Base-by-base conservation (phyloP, 2,113 vertebrate genomes). In the Mustelus asterias region DNA sequence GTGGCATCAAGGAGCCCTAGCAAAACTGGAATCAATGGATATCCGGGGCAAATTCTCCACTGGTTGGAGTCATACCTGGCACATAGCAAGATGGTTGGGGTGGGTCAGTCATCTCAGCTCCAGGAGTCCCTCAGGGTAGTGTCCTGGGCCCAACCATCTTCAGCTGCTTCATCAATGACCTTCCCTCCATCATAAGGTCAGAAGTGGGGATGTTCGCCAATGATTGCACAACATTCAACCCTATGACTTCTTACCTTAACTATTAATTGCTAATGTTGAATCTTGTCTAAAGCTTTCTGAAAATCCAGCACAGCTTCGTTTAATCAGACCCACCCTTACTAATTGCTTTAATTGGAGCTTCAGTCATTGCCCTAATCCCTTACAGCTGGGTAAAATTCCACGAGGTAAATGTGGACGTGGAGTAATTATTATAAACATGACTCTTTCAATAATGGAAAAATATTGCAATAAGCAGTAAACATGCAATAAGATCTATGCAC, bases 301-400 rank as follows among this genome's bases (percentile, higher is more conserved):
- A 92, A 60, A 63, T 63, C 88, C 58, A 63, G 29, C 29, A 13
- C 58, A 92, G 58, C 22, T 60, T 90, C 33, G 29, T 60, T 63
- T 60, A 92, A 60, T 92, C 88, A n/a, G 88, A n/a, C n/a, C 26
- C 88, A 24, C 88, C 88, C 29, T 63, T n/a, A 92, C 86, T 92
- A 63, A 92, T 60, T 92, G 54, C 29, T 60, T n/a, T 92, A 92
- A 92, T 63, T 92, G 85, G 88, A 63, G 13, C 14, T n/a, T 92
- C 88, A 63, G 29, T 92, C 63, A 60, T 33, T 60, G 58, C 14
- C 88, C 58, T 92, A 60, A 92, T 63, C 58, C 88, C 13, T 92
- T 60, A 29, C 88, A 92, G 88, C 88, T 92, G 88, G 16, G 14
- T 18, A 63, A 18, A 92, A n/a, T 92, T 92, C 13, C 88, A 92